phyloP scores from a whole-genome alignment of 2,797 vertebrate genomes.

The Halcyon smyrnensis region DNA sequence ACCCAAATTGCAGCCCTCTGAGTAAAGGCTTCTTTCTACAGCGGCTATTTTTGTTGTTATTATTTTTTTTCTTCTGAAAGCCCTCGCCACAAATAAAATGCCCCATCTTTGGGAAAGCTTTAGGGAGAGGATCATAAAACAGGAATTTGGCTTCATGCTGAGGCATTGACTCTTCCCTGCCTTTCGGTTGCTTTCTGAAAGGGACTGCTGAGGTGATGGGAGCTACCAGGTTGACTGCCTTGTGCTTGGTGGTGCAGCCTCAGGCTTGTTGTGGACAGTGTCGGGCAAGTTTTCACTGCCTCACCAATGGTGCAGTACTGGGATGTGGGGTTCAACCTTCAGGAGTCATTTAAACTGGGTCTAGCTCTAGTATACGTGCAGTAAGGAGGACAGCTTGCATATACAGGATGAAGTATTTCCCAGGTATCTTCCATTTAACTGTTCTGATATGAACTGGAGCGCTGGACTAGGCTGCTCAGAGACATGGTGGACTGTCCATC shows the following conservation, averaged over 20 bases:
- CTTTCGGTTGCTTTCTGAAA: not conserved
- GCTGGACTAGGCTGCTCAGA: too few relatives aligned
- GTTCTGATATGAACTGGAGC: not conserved
- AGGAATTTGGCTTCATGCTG: not conserved
- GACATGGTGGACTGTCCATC: too few relatives aligned
- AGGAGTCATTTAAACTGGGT: not conserved
- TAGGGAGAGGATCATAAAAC: not conserved
- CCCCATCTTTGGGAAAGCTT: not conserved
- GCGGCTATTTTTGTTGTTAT: not conserved
- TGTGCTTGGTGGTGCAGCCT: not conserved
- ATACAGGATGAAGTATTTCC: not conserved
- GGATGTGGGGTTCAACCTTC: not conserved
- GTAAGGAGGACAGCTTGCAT: not conserved
- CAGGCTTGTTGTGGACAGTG: fast-evolving
- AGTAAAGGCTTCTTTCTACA: not conserved
- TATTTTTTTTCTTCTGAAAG: not conserved
- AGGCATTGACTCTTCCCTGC: not conserved
- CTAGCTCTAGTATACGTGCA: not conserved
- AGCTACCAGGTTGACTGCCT: not conserved
- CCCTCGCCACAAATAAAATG: not conserved
- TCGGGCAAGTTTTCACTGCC: not conserved
- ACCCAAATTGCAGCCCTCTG: not conserved
- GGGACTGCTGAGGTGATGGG: not conserved
- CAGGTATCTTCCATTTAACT: fast-evolving
- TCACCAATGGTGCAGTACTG: not conserved